Conservation (phyloP, 2,888 invertebrate species). For the Merodon equestris region DNA sequence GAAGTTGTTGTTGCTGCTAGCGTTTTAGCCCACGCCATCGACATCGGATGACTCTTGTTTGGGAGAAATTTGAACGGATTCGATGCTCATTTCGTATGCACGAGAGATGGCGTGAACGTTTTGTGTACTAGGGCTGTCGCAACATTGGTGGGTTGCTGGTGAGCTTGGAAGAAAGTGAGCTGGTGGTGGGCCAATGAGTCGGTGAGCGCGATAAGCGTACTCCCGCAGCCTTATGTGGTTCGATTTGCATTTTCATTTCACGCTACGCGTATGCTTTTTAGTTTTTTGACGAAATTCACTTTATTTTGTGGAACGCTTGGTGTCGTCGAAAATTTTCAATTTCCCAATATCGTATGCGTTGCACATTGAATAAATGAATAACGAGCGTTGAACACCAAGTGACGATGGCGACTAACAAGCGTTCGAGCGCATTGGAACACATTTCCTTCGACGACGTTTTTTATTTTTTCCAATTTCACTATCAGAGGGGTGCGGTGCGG, state of each 20-base stretch:
- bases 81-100: constrained; percentile 62
- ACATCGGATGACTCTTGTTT: constrained; percentile 15
- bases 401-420: too few species aligned
- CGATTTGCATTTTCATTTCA: constrained; percentile 65
- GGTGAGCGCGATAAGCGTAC: constrained; percentile 50
- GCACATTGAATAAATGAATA: constrained; percentile 54
- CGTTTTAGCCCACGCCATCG: constrained; percentile 3
- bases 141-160: neutral
- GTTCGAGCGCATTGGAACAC: constrained; percentile 29
- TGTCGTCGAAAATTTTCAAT: constrained; percentile 67
- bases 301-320: constrained; percentile 66
- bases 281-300: constrained; percentile 45
- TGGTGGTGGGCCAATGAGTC: constrained; percentile 16
- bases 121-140: constrained; percentile 8
- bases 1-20: constrained; percentile 29
- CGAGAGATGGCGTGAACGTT: constrained; percentile 28
- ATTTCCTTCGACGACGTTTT: constrained; percentile 61
- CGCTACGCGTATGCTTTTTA: constrained; percentile 11
- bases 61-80: constrained; percentile 36
- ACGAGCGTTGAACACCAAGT: constrained; percentile 21
- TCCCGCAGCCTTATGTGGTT: constrained; percentile 57
- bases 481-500: constrained; percentile 2
- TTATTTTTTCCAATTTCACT: constrained; percentile 68
- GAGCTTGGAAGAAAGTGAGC: neutral
- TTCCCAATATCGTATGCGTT: constrained; percentile 64